These are phyloP conservation scores for Heterohyrax brucei DNA, from an alignment of 2,797 vertebrate species.

Conservation along the genomic window DNA sequence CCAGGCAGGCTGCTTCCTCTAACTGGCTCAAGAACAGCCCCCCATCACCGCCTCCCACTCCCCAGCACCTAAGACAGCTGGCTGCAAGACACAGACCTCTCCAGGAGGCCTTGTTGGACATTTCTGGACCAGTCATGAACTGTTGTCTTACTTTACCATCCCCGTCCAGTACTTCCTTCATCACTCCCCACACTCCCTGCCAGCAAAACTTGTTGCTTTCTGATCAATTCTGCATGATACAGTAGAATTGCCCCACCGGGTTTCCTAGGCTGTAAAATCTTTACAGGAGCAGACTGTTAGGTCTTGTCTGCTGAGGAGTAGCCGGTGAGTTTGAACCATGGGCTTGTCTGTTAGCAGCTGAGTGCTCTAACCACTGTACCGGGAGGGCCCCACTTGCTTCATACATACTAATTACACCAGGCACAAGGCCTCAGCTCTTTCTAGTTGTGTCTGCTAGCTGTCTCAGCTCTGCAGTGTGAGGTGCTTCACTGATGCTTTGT, in stretches of 20 bases:
- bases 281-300: not conserved
- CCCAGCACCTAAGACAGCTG: not conserved
- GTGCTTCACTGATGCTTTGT: not conserved
- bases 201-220: not conserved
- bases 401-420: too few species aligned
- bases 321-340: not conserved
- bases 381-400: not conserved
- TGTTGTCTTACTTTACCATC: not conserved
- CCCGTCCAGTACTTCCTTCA: not conserved
- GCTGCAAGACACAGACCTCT: not conserved
- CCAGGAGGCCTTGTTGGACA: constrained; percentile 18
- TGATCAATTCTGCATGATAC: not conserved
- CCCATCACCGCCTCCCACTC: not conserved
- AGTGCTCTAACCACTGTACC: not conserved
- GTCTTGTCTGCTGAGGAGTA: not conserved
- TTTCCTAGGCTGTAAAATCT: not conserved
- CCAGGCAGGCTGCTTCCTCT: constrained; percentile 34
- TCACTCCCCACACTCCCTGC: not conserved
- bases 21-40: constrained; percentile 59
- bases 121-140: not conserved
- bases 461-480: not conserved
- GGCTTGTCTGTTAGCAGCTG: too few species aligned
- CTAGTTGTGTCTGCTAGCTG: not conserved
- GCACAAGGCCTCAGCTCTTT: not conserved
- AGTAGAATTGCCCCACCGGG: not conserved